Evolutionary conservation across 1,140 invertebrate species (phyloP).

Genomic region (Drosophila funebris): DNA sequence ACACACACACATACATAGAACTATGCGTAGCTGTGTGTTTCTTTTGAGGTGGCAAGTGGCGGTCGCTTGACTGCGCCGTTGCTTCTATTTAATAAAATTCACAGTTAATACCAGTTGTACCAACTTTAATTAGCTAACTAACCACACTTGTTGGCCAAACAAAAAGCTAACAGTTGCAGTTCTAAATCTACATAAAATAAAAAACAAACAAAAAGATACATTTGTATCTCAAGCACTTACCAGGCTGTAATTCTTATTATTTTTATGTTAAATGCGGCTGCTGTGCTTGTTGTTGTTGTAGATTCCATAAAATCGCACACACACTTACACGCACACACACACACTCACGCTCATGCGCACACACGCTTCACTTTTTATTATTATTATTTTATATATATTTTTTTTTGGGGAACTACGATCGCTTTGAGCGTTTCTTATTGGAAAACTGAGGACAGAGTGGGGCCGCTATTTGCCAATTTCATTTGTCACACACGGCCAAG

Average conservation of each 20-base stretch:
- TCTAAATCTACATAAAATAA: constrained; percentile 7
- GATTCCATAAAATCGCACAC: constrained; percentile 55
- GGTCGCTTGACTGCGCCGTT: constrained; percentile 36
- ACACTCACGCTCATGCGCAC: no score
- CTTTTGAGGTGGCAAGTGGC: constrained; percentile 65
- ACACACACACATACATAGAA: neutral
- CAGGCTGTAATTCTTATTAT: constrained; percentile 21
- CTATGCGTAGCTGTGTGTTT: constrained; percentile 8
- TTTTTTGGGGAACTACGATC: neutral
- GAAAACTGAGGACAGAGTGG: constrained; percentile 30
- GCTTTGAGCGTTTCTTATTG: constrained; percentile 48
- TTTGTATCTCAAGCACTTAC: constrained; percentile 41
- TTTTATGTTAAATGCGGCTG: constrained; percentile 3
- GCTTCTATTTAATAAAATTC: constrained; percentile 69
- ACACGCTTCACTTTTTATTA: constrained; percentile 4
- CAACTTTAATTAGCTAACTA: constrained; percentile 60
- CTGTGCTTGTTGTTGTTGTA: constrained; percentile 28
- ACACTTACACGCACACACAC: no score
- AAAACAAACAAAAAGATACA: neutral
- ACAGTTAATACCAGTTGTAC: constrained; percentile 78
- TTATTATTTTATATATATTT: neutral
- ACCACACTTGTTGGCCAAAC: constrained; percentile 11
- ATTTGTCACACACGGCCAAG: constrained; percentile 53
- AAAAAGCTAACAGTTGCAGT: neutral
- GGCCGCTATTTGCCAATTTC: constrained; percentile 46